Evolutionary conservation across 23 tunicate genomes (phyloP).

Genomic region (Clavelina lepadiformis): DNA sequence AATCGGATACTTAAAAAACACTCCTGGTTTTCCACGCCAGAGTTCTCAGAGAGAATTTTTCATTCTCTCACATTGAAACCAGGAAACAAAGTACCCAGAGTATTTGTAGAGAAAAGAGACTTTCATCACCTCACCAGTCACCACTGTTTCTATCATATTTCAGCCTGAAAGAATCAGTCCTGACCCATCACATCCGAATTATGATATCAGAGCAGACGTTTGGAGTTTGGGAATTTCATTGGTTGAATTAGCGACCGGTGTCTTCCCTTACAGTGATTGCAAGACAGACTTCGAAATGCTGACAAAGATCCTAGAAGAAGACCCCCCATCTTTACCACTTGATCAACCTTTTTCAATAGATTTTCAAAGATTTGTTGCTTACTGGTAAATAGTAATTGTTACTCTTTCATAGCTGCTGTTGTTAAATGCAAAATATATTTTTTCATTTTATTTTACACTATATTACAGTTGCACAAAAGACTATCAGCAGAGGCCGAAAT

Average conservation of each 20-base stretch:
- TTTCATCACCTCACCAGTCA: too few relatives aligned
- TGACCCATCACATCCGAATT: conserved; percentile 69
- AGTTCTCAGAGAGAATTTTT: too few relatives aligned
- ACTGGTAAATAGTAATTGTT: conserved; percentile 40
- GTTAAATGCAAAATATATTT: neutral
- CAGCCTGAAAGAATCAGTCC: conserved; percentile 96
- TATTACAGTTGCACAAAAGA: conserved; percentile 76
- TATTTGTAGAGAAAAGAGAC: too few relatives aligned
- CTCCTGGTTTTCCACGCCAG: too few relatives aligned
- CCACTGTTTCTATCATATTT: neutral
- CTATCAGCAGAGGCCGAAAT: conserved; percentile 76
- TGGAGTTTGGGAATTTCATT: conserved; percentile 93
- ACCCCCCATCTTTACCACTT: conserved; percentile 71
- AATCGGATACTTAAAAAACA: too few relatives aligned
- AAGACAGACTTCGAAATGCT: conserved; percentile 95
- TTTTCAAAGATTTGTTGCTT: conserved; percentile 68
- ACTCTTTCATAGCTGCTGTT: neutral
- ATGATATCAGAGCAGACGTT: conserved; percentile 94
- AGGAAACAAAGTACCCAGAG: too few relatives aligned
- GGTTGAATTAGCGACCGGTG: conserved; percentile 88
- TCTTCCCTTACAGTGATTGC: conserved; percentile 80
- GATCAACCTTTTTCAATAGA: conserved; percentile 44
- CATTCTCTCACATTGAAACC: too few relatives aligned
- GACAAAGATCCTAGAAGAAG: conserved; percentile 77
- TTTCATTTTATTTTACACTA: neutral